phyloP scores from a whole-genome alignment of 2,888 invertebrate genomes.

The Ophion slaviceki region DNA sequence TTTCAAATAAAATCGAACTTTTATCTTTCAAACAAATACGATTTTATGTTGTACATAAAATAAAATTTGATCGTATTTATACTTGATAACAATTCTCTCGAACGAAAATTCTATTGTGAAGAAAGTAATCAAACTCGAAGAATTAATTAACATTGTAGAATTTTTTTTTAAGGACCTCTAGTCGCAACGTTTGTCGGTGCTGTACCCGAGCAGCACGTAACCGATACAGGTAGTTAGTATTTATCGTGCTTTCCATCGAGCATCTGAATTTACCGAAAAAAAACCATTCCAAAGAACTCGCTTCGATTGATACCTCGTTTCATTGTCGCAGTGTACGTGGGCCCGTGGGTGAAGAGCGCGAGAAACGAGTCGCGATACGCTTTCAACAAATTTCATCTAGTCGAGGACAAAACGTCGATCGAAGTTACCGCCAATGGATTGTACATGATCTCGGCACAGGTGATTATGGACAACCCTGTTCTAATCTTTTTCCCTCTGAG shows the following conservation, averaged over 20 bases:
- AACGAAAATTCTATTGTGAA: neutral
- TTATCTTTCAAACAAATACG: no score
- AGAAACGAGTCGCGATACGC: constrained; percentile 76
- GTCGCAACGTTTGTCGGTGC: constrained; percentile 79
- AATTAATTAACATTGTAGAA: constrained; percentile 1
- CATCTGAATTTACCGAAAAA: neutral
- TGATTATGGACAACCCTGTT: constrained; percentile 60
- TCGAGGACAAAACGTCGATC: constrained; percentile 79
- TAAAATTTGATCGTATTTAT: neutral
- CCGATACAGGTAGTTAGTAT: constrained; percentile 78
- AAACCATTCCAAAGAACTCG: neutral
- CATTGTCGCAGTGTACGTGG: constrained; percentile 73
- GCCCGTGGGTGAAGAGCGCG: constrained; percentile 79
- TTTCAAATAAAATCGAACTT: neutral
- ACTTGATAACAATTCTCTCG: neutral
- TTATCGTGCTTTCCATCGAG: constrained; percentile 33
- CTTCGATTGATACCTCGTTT: constrained; percentile 21
- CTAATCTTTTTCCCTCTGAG: neutral
- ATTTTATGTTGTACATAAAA: neutral
- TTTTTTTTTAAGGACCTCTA: constrained; percentile 74
- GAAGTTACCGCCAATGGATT: constrained; percentile 79
- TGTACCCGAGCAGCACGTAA: constrained; percentile 78
- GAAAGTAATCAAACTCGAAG: neutral
- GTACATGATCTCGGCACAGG: constrained; percentile 81
- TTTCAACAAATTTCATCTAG: constrained; percentile 80